A percentile compares a stretch with the other conserved stretches of the same genome.
phyloP scores from a whole-genome alignment of 37 sponge, comb jelly and placozoan genomes.

The Spongilla lacustris region DNA sequence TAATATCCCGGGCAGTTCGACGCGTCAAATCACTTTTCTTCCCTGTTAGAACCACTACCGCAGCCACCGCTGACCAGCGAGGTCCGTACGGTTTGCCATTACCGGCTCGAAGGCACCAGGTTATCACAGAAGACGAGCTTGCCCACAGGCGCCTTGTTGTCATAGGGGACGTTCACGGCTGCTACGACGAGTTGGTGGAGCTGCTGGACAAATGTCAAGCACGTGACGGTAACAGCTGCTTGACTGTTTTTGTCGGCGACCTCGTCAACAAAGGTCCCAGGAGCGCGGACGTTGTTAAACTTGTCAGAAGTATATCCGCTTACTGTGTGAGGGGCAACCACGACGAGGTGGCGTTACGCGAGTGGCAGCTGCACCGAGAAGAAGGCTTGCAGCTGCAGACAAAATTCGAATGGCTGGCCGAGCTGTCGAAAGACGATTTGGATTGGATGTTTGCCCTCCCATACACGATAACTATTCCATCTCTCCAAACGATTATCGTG shows the following conservation, averaged over 20 bases:
- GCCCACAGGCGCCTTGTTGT: conserved; percentile 50
- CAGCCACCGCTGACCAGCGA: no score
- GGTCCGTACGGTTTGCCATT: conserved; percentile 75
- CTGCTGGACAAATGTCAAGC: conserved; percentile 46
- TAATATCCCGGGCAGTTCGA: no score
- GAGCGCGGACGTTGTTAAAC: conserved; percentile 58
- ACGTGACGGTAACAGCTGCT: conserved; percentile 22
- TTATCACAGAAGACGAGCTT: conserved; percentile 65
- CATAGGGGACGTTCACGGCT: conserved; percentile 87
- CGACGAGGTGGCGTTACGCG: conserved; percentile 70
- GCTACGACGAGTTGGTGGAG: conserved; percentile 80
- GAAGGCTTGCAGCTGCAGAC: not conserved
- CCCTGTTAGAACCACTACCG: no score
- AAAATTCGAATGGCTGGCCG: conserved; percentile 70
- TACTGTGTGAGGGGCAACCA: conserved; percentile 84
- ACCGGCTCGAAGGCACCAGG: conserved; percentile 30
- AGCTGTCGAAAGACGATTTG: conserved; percentile 59
- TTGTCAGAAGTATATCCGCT: conserved; percentile 48
- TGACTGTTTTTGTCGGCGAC: conserved; percentile 82
- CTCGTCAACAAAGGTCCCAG: conserved; percentile 85
- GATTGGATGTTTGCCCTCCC: conserved; percentile 74
- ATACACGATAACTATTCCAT: conserved; percentile 69
- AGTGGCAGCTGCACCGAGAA: conserved; percentile 35
- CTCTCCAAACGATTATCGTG: conserved; percentile 47
- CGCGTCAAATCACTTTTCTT: no score